Conservation (phyloP, 2,113 vertebrate genomes). For the Galeopterus variegatus region DNA sequence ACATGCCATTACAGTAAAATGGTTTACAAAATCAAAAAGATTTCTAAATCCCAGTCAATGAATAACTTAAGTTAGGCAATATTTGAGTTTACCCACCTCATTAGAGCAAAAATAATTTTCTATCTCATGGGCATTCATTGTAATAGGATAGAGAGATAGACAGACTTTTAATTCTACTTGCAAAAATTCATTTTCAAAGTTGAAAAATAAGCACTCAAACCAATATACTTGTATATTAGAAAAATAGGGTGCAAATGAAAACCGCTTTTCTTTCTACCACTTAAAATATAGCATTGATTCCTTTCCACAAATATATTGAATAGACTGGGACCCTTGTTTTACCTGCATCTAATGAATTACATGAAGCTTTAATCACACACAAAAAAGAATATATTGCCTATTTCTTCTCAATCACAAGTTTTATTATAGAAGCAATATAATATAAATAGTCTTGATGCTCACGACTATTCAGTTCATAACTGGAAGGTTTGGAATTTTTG, state of each 20-base stretch:
- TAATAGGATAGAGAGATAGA: background rate
- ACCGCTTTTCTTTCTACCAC: background rate
- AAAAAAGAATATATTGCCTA: background rate
- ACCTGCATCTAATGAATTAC: background rate
- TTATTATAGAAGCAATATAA: background rate
- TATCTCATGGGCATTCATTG: constrained; percentile 11
- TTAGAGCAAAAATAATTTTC: background rate
- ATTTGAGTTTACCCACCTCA: background rate
- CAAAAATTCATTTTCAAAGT: constrained; percentile 26
- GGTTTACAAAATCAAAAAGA: background rate
- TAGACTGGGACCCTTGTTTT: background rate
- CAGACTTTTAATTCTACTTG: background rate
- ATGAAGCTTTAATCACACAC: constrained; percentile 10
- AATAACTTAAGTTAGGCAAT: constrained; percentile 10
- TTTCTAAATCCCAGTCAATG: background rate
- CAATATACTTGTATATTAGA: background rate
- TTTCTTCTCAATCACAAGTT: background rate
- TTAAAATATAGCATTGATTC: background rate
- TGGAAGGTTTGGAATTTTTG: background rate
- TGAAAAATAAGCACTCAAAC: background rate
- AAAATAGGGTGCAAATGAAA: constrained; percentile 24
- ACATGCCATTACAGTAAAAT: background rate
- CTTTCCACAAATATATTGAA: background rate
- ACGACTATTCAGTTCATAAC: background rate
- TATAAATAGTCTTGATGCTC: background rate